Evolutionary conservation across 2,888 invertebrate species (phyloP).

Genomic region (Nemoura dubitans): DNA sequence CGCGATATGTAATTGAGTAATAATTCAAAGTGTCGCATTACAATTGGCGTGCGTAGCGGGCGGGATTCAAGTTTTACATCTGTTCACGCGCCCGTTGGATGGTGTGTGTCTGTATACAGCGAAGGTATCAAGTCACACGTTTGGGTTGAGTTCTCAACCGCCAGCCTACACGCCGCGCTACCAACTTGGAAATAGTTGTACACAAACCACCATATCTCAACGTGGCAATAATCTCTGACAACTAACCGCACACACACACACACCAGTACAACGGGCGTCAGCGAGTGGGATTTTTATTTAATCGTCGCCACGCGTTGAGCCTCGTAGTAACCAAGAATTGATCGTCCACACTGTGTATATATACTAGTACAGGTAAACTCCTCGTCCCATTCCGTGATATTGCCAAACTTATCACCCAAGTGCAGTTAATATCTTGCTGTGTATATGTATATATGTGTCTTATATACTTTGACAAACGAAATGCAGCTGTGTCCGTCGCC

Average conservation of each 20-base stretch:
- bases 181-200: neutral
- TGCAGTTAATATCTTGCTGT: neutral
- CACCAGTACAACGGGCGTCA: neutral
- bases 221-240: neutral
- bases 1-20: neutral
- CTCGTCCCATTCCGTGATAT: neutral
- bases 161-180: neutral
- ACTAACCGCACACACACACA: neutral
- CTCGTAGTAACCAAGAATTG: neutral
- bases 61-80: slow-evolving; percentile 1
- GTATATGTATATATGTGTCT: too few relatives aligned
- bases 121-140: neutral
- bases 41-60: neutral
- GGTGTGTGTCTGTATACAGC: too few relatives aligned
- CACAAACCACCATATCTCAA: neutral
- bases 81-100: neutral
- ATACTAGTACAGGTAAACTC: neutral
- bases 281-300: neutral
- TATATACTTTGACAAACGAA: neutral
- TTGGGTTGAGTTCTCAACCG: neutral
- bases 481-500: too few relatives aligned
- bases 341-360: too few relatives aligned
- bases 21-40: neutral
- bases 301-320: neutral
- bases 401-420: neutral